A percentile compares a stretch with the other conserved stretches of the same genome.
phyloP scores from a whole-genome alignment of 2,113 vertebrate genomes.

The Periophthalmodon schlosseri region DNA sequence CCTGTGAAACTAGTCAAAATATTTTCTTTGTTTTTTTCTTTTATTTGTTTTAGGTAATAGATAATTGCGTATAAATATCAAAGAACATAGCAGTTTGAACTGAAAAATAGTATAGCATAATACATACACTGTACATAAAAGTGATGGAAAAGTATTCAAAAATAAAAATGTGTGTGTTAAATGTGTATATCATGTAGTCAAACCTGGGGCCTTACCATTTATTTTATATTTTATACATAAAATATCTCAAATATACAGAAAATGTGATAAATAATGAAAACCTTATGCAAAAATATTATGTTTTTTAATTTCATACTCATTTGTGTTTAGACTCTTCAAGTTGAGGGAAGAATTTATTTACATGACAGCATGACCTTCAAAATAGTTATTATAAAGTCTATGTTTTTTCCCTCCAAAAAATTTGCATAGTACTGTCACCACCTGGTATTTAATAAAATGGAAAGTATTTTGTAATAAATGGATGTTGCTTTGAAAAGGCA shows the following conservation, averaged over 20 bases:
- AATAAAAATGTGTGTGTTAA: neutral
- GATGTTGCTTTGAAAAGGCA: neutral
- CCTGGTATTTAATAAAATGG: conserved; percentile 1
- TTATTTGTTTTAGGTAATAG: neutral
- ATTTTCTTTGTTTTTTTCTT: neutral
- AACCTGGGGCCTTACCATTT: neutral
- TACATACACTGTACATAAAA: neutral
- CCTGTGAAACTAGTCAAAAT: neutral
- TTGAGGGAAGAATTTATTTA: neutral
- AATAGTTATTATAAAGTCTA: neutral
- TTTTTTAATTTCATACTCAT: neutral
- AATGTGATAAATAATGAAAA: neutral
- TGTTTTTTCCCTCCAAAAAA: neutral
- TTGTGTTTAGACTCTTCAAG: neutral
- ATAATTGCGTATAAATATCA: neutral
- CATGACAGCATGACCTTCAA: neutral
- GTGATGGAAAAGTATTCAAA: neutral
- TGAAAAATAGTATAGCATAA: neutral
- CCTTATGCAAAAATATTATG: neutral
- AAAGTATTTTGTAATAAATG: conserved; percentile 9
- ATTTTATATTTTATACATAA: neutral
- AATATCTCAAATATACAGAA: neutral
- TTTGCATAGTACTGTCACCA: neutral
- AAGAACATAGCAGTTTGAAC: neutral
- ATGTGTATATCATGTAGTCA: conserved; percentile 2